phyloP scores from a whole-genome alignment of 2,113 vertebrate species.

The Oreochromis spilurus region DNA sequence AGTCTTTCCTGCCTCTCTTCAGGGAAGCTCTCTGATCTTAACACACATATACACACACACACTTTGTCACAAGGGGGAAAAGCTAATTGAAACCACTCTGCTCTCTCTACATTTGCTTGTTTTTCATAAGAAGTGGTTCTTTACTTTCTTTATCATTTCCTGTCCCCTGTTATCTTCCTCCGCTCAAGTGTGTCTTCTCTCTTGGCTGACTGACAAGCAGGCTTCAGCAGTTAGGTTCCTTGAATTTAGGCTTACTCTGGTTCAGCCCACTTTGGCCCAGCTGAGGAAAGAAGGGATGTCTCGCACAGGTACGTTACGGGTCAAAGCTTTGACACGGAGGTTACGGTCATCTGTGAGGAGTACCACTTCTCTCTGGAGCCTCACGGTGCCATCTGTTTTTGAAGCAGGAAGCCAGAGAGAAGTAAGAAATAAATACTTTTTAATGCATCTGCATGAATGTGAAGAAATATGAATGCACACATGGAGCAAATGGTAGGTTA shows the following conservation, averaged over 20 bases:
- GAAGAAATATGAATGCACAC: neutral
- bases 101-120: conserved; percentile 38
- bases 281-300: conserved; percentile 95
- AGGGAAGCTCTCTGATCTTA: conserved; percentile 46
- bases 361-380: conserved; percentile 88
- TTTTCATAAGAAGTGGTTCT: conserved; percentile 28
- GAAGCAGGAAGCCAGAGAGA: neutral
- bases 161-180: conserved; percentile 27
- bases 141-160: conserved; percentile 14
- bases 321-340: conserved; percentile 93
- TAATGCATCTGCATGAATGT: neutral
- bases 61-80: conserved; percentile 27
- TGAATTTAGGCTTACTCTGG: neutral
- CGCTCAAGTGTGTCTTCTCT: conserved; percentile 47
- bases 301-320: conserved; percentile 92
- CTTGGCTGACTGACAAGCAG: conserved; percentile 51
- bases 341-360: conserved; percentile 95
- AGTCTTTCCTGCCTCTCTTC: conserved; percentile 16
- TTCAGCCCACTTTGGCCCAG: conserved; percentile 98
- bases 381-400: conserved; percentile 81
- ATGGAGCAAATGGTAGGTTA: neutral
- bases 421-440: neutral
- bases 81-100: conserved; percentile 34
- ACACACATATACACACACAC: conserved; percentile 37
- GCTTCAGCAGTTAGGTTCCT: conserved; percentile 50